Evolutionary conservation across 2,888 invertebrate genomes (phyloP).

Genomic region (Spilarctia lutea): DNA sequence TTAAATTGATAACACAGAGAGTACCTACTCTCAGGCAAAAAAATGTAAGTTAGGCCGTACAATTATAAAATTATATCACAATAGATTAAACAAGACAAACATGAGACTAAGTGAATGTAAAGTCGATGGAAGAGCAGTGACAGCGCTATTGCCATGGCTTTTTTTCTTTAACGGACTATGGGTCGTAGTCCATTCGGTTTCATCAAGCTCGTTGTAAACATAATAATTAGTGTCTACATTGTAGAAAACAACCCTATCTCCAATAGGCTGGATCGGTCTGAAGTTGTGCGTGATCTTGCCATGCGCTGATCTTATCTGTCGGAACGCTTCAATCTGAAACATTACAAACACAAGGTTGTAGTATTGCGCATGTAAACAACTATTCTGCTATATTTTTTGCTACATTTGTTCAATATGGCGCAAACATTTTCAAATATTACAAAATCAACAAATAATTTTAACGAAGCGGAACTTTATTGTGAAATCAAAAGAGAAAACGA

Average conservation of each 20-base stretch:
- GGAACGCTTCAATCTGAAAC: conserved; percentile 90
- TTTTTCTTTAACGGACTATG: conserved; percentile 54
- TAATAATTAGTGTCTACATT: conserved; percentile 83
- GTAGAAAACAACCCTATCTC: conserved; percentile 89
- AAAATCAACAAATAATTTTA: conserved; percentile 18
- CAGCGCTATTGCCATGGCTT: conserved; percentile 57
- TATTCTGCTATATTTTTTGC: conserved; percentile 6
- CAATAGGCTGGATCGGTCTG: conserved; percentile 92
- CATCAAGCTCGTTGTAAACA: conserved; percentile 78
- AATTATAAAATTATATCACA: conserved; percentile 37
- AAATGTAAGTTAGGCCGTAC: not conserved
- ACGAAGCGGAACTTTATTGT: conserved; percentile 15
- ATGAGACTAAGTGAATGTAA: conserved; percentile 40
- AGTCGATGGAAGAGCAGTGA: conserved; percentile 27
- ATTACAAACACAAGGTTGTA: conserved; percentile 28
- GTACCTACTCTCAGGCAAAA: not conserved
- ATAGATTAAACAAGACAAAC: conserved; percentile 34
- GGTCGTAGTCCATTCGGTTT: conserved; percentile 63
- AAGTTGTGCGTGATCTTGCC: conserved; percentile 93
- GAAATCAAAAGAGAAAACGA: conserved; percentile 5
- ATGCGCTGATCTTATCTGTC: conserved; percentile 88
- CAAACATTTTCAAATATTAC: conserved; percentile 20
- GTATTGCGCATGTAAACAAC: conserved; percentile 8
- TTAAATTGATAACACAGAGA: not conserved
- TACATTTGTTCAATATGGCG: conserved; percentile 6